phyloP scores from a whole-genome alignment of 2,888 invertebrate genomes.

The Siphlonurus alternatus region DNA sequence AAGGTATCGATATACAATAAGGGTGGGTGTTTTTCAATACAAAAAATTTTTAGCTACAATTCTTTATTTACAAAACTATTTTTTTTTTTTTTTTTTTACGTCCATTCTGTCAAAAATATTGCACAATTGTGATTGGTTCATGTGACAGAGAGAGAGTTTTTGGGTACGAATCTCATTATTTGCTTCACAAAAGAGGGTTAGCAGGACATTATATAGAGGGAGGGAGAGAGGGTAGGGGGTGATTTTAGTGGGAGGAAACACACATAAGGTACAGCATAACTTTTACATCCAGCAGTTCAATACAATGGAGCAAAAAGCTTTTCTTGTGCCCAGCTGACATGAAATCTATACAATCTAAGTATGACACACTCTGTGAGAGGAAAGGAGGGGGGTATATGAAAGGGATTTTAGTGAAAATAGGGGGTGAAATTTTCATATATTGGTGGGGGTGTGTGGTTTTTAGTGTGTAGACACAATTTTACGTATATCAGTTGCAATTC shows the following conservation, averaged over 20 bases:
- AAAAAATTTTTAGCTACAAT: neutral
- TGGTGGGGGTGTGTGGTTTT: neutral
- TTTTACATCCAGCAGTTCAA: neutral
- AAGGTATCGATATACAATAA: neutral
- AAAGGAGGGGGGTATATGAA: neutral
- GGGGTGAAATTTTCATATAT: neutral
- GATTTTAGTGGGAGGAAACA: constrained; percentile 8
- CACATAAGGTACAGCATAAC: neutral
- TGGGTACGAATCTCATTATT: neutral
- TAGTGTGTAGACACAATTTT: neutral
- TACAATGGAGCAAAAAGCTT: too few species aligned
- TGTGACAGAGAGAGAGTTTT: neutral
- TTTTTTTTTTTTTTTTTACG: neutral
- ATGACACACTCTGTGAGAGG: neutral
- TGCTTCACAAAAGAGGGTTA: neutral
- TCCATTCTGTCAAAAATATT: neutral
- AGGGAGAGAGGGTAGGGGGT: constrained; percentile 16
- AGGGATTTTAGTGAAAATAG: neutral
- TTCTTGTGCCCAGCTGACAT: neutral
- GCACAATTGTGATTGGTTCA: neutral
- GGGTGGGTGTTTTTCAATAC: neutral
- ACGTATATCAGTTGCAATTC: neutral
- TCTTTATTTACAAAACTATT: neutral
- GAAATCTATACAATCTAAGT: neutral
- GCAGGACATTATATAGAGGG: constrained; percentile 9